Conservation (phyloP, 2,888 invertebrate species). For the Hartigia nigra region DNA sequence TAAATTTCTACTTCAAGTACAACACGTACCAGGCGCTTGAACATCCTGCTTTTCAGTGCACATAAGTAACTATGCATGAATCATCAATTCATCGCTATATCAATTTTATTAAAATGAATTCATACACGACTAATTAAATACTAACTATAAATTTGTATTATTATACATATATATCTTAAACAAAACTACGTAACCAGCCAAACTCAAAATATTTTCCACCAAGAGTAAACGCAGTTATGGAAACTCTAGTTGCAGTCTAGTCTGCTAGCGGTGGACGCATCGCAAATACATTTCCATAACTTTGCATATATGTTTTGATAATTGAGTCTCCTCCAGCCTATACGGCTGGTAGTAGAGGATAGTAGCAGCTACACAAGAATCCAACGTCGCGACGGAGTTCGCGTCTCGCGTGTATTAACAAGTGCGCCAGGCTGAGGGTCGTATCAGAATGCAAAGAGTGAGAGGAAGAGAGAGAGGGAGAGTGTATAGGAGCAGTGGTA, state of each 20-base stretch:
- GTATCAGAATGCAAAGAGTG: not conserved
- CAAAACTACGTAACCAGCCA: not conserved
- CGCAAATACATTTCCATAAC: constrained; percentile 61
- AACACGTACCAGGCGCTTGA: not conserved
- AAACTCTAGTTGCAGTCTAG: constrained; percentile 47
- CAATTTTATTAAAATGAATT: not conserved
- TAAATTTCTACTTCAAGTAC: not conserved
- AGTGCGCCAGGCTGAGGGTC: not conserved
- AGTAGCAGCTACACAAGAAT: not conserved
- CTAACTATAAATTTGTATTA: not conserved
- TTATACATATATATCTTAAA: not conserved
- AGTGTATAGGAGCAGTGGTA: not conserved
- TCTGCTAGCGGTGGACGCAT: constrained; percentile 33
- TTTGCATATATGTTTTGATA: constrained; percentile 64
- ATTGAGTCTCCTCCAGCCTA: constrained; percentile 41
- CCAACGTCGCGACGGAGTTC: not conserved
- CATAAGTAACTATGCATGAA: too few relatives aligned
- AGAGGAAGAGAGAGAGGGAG: not conserved
- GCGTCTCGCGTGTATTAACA: not conserved
- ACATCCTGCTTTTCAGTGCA: not conserved
- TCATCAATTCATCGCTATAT: not conserved
- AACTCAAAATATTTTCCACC: not conserved
- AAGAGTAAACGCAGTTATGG: constrained; percentile 4
- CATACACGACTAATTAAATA: not conserved
- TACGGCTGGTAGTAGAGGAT: not conserved